A percentile compares a stretch with the other conserved stretches of the same genome.
Evolutionary conservation across 2,113 vertebrate genomes (phyloP).

Genomic region (Mandrillus leucophaeus): DNA sequence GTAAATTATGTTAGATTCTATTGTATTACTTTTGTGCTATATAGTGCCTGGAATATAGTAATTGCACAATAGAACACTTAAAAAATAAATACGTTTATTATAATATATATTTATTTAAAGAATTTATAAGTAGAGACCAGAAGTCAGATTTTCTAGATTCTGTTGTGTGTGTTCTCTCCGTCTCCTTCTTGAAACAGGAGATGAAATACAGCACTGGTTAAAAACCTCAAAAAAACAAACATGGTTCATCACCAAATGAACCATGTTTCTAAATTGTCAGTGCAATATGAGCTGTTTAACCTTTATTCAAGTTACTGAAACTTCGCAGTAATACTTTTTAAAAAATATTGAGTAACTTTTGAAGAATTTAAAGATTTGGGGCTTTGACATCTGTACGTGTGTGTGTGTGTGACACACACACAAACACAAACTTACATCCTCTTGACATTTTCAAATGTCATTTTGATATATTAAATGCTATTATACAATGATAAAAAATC

Average conservation of each 20-base stretch:
- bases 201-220: background rate
- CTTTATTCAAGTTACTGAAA: background rate
- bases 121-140: background rate
- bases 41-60: background rate
- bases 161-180: background rate
- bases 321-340: background rate
- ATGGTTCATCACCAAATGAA: background rate
- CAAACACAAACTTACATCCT: conserved; percentile 8
- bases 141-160: background rate
- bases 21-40: background rate
- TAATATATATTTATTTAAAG: background rate
- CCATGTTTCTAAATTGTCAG: background rate
- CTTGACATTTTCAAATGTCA: conserved; percentile 66
- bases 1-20: background rate
- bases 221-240: background rate
- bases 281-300: background rate
- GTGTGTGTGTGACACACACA: background rate
- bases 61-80: background rate
- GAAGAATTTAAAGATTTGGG: background rate
- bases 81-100: background rate
- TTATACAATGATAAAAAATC: conserved; percentile 49
- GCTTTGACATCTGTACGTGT: background rate
- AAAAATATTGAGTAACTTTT: background rate
- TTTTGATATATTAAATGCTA: conserved; percentile 57
- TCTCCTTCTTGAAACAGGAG: background rate